These are phyloP conservation scores for Melipona quadrifasciata DNA, from an alignment of 1,140 invertebrate species.

Conservation along the genomic window DNA sequence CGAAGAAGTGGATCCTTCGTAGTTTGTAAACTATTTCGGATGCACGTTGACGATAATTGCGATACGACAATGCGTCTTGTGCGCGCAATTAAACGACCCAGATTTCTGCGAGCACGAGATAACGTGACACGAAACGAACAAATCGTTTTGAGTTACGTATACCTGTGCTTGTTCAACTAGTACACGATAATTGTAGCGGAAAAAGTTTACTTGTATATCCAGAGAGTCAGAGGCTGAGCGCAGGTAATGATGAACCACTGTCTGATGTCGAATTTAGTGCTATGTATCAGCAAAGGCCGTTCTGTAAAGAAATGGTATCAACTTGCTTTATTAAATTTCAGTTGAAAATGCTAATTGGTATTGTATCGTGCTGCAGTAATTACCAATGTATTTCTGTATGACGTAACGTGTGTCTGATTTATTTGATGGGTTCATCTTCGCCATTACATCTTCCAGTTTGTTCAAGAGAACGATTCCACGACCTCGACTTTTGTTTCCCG, in stretches of 20 bases:
- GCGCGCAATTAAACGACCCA: slow-evolving; percentile 2
- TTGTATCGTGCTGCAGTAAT: slow-evolving; percentile 42
- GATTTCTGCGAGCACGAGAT: slow-evolving; percentile 34
- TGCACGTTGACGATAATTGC: slow-evolving; percentile 42
- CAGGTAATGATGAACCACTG: slow-evolving; percentile 96
- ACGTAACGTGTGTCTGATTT: slow-evolving; percentile 91
- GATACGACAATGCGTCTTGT: background rate
- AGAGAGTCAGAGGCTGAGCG: slow-evolving; percentile 94
- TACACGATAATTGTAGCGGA: background rate
- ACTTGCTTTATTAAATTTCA: too few species aligned
- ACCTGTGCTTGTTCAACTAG: background rate
- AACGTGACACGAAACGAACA: slow-evolving; percentile 14
- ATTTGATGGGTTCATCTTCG: slow-evolving; percentile 84
- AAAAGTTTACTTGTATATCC: slow-evolving; percentile 91
- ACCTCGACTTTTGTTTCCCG: slow-evolving; percentile 95
- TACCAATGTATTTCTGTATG: slow-evolving; percentile 97
- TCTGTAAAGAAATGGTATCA: slow-evolving; percentile 82
- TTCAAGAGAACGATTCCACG: slow-evolving; percentile 94
- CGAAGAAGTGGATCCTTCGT: background rate
- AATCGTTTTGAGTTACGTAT: background rate
- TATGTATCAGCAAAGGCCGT: slow-evolving; percentile 91
- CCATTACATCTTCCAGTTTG: slow-evolving; percentile 92
- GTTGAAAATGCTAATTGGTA: too few species aligned
- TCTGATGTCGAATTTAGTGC: slow-evolving; percentile 96
- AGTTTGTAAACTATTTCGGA: slow-evolving; percentile 2